A percentile compares a stretch with the other conserved stretches of the same genome.
Conservation (phyloP, 2,888 invertebrate species). For the Clivina fossor region DNA sequence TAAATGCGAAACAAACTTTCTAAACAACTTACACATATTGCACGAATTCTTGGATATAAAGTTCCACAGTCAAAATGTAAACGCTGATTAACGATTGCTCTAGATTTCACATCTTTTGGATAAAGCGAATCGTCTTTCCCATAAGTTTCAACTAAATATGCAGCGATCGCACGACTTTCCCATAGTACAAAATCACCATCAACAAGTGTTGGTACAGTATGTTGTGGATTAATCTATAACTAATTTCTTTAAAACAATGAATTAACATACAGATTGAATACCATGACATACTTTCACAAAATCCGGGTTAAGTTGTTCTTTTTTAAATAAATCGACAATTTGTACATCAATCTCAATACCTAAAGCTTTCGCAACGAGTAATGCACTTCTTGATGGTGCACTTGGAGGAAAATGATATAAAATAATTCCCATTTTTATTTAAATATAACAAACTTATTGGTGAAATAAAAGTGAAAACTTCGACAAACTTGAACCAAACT, state of each 20-base stretch:
- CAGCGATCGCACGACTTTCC: constrained; percentile 68
- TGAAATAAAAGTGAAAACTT: no score
- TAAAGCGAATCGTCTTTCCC: constrained; percentile 62
- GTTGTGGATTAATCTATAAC: constrained; percentile 65
- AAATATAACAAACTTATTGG: no score
- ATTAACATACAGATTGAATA: background rate
- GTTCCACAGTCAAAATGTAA: constrained; percentile 65
- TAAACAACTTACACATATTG: constrained; percentile 59
- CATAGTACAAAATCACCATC: constrained; percentile 67
- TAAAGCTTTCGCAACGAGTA: constrained; percentile 61
- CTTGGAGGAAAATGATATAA: constrained; percentile 65
- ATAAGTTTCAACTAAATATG: constrained; percentile 64
- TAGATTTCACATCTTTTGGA: constrained; percentile 60
- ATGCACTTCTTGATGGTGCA: constrained; percentile 64
- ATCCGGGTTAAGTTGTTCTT: constrained; percentile 61
- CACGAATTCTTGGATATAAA: constrained; percentile 63
- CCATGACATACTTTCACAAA: constrained; percentile 52
- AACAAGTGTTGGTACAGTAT: constrained; percentile 67
- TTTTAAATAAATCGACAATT: constrained; percentile 59
- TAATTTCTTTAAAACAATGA: constrained; percentile 14
- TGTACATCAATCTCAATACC: constrained; percentile 59
- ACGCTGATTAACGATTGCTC: constrained; percentile 64
- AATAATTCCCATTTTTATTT: constrained; percentile 52
- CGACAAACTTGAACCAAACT: no score
- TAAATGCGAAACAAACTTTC: constrained; percentile 8